Evolutionary conservation across 2,888 invertebrate genomes (phyloP).

Genomic region (Drosophila yooni): DNA sequence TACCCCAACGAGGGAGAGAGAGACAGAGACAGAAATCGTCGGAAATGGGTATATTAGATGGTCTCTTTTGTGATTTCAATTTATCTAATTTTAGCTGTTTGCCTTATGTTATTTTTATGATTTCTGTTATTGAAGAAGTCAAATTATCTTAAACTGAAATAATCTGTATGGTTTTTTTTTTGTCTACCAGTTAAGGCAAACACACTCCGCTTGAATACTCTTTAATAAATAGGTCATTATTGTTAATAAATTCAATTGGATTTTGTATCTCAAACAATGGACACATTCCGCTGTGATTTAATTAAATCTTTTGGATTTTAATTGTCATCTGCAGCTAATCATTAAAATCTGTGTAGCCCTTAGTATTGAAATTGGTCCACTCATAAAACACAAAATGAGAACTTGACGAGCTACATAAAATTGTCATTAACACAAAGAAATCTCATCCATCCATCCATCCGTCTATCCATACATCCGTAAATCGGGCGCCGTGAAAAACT

Average conservation of each 20-base stretch:
- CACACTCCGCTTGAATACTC: conserved; percentile 10
- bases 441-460: conserved; percentile 24
- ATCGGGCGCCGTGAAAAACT: conserved; percentile 40
- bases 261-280: conserved; percentile 55
- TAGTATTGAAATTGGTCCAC: conserved; percentile 20
- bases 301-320: conserved; percentile 67
- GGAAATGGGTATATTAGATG: conserved; percentile 38
- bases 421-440: conserved; percentile 62
- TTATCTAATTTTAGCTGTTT: conserved; percentile 21
- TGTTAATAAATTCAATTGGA: conserved; percentile 44
- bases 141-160: neutral
- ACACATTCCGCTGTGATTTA: conserved; percentile 42
- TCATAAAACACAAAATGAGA: conserved; percentile 59
- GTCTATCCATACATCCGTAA: conserved; percentile 29
- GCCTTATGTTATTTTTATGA: conserved; percentile 38
- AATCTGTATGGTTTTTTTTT: neutral
- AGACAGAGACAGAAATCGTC: neutral
- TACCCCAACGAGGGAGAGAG: neutral
- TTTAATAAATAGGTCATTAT: conserved; percentile 6
- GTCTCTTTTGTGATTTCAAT: conserved; percentile 41
- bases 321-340: conserved; percentile 52
- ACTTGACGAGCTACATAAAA: conserved; percentile 72
- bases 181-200: neutral
- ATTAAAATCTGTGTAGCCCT: conserved; percentile 54
- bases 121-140: conserved; percentile 13